phyloP scores from a whole-genome alignment of 2,113 vertebrate genomes.

The Cyprinodon variegatus region DNA sequence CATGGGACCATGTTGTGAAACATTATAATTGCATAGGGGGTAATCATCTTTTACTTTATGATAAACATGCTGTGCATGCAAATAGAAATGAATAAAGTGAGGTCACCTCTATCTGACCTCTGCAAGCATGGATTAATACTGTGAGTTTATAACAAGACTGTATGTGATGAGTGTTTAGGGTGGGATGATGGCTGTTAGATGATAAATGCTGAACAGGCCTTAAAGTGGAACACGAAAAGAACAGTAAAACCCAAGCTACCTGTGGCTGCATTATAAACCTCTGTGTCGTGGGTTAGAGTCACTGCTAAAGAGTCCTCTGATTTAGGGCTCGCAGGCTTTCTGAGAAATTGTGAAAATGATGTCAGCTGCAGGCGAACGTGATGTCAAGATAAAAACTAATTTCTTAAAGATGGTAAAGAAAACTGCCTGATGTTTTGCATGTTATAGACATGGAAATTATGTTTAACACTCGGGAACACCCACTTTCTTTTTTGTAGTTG shows the following conservation, averaged over 20 bases:
- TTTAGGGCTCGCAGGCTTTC: slow-evolving; percentile 81
- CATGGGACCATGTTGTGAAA: background rate
- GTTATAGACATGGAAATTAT: background rate
- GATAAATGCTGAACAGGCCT: slow-evolving; percentile 20
- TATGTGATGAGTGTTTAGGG: slow-evolving; percentile 14
- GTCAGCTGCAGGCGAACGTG: slow-evolving; percentile 51
- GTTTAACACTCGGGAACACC: no score
- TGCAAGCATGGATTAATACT: slow-evolving; percentile 24
- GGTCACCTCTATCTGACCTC: slow-evolving; percentile 16
- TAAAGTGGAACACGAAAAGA: slow-evolving; percentile 30
- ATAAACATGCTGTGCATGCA: background rate
- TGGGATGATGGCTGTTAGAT: background rate
- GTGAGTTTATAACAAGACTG: slow-evolving; percentile 15
- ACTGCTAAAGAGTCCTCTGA: slow-evolving; percentile 77
- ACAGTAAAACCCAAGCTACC: slow-evolving; percentile 68
- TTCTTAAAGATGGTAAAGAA: background rate
- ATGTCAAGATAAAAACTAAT: slow-evolving; percentile 4
- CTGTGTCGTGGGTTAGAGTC: slow-evolving; percentile 68
- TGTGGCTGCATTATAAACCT: slow-evolving; percentile 67
- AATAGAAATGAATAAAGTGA: background rate
- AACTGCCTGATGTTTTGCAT: slow-evolving; percentile 26
- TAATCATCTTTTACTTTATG: background rate
- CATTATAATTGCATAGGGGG: background rate
- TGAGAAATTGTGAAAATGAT: slow-evolving; percentile 76
- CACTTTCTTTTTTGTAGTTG: no score